A percentile compares a stretch with the other conserved stretches of the same genome.
phyloP scores from a whole-genome alignment of 1,140 invertebrate species.

The Psix sp. region DNA sequence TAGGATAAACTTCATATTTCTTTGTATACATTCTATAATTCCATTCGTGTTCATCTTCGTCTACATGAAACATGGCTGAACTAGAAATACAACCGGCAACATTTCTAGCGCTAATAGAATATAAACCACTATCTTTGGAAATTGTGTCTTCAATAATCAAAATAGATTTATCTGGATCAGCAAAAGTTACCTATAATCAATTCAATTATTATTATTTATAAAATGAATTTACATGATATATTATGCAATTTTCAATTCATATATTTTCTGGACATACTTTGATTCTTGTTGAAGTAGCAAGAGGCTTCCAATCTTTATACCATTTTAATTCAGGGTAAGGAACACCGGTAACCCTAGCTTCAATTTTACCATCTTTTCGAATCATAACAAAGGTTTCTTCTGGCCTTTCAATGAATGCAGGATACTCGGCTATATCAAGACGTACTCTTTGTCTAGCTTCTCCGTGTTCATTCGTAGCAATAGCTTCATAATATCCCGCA shows the following conservation, averaged over 20 bases:
- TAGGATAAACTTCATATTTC: constrained; percentile 81
- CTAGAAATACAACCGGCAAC: constrained; percentile 93
- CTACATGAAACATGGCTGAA: constrained; percentile 93
- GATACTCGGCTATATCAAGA: constrained; percentile 93
- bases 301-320: constrained; percentile 97
- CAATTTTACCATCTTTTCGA: constrained; percentile 84
- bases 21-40: constrained; percentile 83
- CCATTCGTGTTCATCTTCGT: constrained; percentile 89
- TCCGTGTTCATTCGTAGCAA: constrained; percentile 95
- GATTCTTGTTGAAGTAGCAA: constrained; percentile 86
- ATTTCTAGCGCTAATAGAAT: constrained; percentile 94
- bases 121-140: constrained; percentile 93
- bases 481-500: constrained; percentile 95
- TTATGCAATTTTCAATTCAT: too few relatives aligned
- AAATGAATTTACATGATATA: too few relatives aligned
- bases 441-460: constrained; percentile 89
- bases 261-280: too few relatives aligned
- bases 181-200: constrained; percentile 78
- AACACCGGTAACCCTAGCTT: constrained; percentile 91
- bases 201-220: not conserved
- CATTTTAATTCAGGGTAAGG: constrained; percentile 97
- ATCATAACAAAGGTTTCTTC: constrained; percentile 88
- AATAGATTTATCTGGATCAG: constrained; percentile 89
- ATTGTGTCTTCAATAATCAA: constrained; percentile 92
- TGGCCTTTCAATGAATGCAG: constrained; percentile 90